These are phyloP conservation scores for Palythoa grandis DNA, from an alignment of 92 coral and sea anemone species.

Conservation along the genomic window DNA sequence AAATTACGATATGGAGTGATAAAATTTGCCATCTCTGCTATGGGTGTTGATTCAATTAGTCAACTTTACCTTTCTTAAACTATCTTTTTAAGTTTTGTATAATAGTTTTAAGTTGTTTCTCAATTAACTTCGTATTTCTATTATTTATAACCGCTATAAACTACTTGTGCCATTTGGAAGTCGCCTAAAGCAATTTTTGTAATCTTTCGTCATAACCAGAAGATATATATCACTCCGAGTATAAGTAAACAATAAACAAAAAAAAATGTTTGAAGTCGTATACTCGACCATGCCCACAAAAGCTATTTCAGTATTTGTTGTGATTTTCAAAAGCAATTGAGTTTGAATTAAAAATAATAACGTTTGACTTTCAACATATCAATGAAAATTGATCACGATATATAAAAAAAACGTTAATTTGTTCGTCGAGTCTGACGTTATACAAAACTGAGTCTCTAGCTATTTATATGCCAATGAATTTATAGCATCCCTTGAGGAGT, in stretches of 20 bases:
- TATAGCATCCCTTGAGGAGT: not conserved
- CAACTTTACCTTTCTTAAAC: too few species aligned
- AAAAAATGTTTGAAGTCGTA: not conserved
- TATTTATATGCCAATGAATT: not conserved
- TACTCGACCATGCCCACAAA: too few species aligned
- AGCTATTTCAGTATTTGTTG: not conserved
- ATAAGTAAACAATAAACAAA: not conserved
- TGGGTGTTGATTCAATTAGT: too few species aligned
- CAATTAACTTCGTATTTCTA: too few species aligned
- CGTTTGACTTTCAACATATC: not conserved
- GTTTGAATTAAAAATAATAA: not conserved
- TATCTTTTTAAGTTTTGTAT: too few species aligned
- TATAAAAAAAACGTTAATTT: not conserved
- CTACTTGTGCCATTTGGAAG: not conserved
- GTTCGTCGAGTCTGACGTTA: not conserved
- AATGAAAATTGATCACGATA: too few species aligned
- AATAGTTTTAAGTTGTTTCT: too few species aligned
- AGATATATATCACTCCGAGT: not conserved
- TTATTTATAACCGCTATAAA: too few species aligned
- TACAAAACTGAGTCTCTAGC: conserved; percentile 9
- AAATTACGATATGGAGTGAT: too few species aligned
- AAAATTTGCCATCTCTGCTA: too few species aligned
- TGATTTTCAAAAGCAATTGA: not conserved
- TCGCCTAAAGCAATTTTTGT: not conserved
- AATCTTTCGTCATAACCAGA: conserved; percentile 3